Evolutionary conservation across 1,140 invertebrate species (phyloP), one percentile per base, ranked within the genome.

Genomic region (Drosophila quadrilineata): DNA sequence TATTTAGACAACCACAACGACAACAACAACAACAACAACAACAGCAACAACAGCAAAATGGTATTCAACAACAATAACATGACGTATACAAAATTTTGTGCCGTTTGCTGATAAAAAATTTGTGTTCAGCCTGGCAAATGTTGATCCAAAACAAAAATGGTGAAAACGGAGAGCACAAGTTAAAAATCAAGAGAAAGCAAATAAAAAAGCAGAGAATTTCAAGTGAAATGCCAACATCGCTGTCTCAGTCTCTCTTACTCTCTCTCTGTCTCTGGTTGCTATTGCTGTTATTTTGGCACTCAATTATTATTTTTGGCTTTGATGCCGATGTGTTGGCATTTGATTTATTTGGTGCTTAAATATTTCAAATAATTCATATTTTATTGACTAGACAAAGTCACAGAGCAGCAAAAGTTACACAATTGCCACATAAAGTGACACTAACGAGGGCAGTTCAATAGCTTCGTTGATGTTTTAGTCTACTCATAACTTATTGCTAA

Each of bases 351-450:
- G 71, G 49, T 56, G 60, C 60, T 74, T 71, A 67, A 80, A 80
- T 80, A 80, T 71, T 80, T 80, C 41, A 80, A 75, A 80, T 75
- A 80, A 71, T 80, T 80, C 71, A 71, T 80, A 71, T 80, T 80
- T 80, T 80, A 80, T 80, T 80, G 75, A 79, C 75, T 79, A 50
- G 66, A 67, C 60, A 70, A 38, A 50, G 48, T 31, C 12, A 33
- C 31, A 26, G 43, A 31, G 35, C 46, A 41, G 24, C 2, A 38
- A 29, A 48, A 49, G 43, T 22, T 22, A 40, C n/a, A n/a, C 56
- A 48, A 48, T 59, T 38, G 17, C 36, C 49, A 29, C 17, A 43
- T 16, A 19, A 3, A 19, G 16, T 17, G 29, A 50, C 3, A 28
- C 12, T 4, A 14, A 28, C 14, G 12, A 14, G n/a, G 14, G 17